Percentiles rank a stretch among this genome's conserved stretches.
phyloP scores from a whole-genome alignment of 64 coral and sea anemone species.

The Actinia tenebrosa region DNA sequence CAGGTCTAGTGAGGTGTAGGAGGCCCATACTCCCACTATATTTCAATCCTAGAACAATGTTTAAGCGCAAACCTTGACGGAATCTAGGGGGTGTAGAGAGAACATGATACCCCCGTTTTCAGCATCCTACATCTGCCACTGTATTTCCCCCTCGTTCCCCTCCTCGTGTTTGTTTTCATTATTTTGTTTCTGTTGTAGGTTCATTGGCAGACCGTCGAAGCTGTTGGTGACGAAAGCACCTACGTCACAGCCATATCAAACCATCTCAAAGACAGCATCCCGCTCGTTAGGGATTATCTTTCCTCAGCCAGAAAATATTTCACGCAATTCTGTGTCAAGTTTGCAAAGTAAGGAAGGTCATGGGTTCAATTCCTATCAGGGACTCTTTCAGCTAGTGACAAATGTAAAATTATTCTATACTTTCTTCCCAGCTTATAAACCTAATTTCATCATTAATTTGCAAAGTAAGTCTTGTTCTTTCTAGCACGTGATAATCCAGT shows the following conservation, averaged over 20 bases:
- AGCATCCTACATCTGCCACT: too few species aligned
- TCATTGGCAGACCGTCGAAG: constrained; percentile 97
- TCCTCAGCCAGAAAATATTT: constrained; percentile 97
- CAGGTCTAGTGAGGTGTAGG: too few species aligned
- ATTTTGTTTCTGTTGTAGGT: constrained; percentile 48
- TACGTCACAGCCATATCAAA: constrained; percentile 95
- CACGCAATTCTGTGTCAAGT: constrained; percentile 98
- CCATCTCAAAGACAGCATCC: constrained; percentile 86
- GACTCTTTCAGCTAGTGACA: too few species aligned
- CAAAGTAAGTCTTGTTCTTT: constrained; percentile 61
- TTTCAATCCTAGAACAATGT: too few species aligned
- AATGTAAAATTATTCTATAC: too few species aligned
- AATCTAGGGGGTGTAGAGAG: too few species aligned
- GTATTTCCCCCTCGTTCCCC: neutral
- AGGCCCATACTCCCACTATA: too few species aligned
- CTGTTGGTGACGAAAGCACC: constrained; percentile 92
- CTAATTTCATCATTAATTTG: neutral
- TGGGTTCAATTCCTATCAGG: too few species aligned
- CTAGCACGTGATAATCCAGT: neutral
- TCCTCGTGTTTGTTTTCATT: neutral
- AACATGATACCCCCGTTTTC: neutral
- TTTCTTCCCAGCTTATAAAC: too few species aligned
- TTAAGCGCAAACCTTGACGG: too few species aligned
- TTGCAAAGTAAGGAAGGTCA: neutral
- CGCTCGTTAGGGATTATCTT: constrained; percentile 83